Conservation (phyloP, 2,113 vertebrate genomes). For the Triplophysa rosa region DNA sequence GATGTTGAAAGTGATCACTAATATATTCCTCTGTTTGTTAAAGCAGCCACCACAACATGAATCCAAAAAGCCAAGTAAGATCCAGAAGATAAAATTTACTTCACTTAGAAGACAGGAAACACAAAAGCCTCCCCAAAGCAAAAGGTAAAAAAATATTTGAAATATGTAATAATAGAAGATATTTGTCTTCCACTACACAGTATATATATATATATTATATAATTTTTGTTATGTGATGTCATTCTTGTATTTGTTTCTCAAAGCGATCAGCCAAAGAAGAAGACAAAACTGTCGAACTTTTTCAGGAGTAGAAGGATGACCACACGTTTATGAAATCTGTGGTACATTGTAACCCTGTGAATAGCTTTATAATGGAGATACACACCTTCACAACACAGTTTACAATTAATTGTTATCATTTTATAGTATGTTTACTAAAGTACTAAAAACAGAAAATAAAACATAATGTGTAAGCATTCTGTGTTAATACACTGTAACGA, state of each 20-base stretch:
- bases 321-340: constrained; percentile 16
- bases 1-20: neutral
- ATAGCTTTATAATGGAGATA: too few species aligned
- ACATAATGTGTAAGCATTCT: too few species aligned
- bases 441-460: neutral
- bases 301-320: constrained; percentile 65
- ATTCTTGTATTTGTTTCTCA: neutral
- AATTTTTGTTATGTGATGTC: too few species aligned
- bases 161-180: neutral
- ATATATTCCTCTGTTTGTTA: constrained; percentile 13
- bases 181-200: neutral
- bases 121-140: neutral
- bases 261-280: constrained; percentile 65
- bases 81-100: constrained; percentile 28
- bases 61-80: constrained; percentile 9
- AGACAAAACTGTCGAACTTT: constrained; percentile 56
- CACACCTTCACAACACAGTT: neutral
- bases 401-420: neutral
- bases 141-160: constrained; percentile 23
- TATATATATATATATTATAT: neutral
- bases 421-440: neutral
- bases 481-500: too few species aligned
- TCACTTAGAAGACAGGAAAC: constrained; percentile 38
- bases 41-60: neutral
- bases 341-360: neutral